Base-by-base conservation (phyloP, 2,113 vertebrate species). In the Stigmatopora nigra region DNA sequence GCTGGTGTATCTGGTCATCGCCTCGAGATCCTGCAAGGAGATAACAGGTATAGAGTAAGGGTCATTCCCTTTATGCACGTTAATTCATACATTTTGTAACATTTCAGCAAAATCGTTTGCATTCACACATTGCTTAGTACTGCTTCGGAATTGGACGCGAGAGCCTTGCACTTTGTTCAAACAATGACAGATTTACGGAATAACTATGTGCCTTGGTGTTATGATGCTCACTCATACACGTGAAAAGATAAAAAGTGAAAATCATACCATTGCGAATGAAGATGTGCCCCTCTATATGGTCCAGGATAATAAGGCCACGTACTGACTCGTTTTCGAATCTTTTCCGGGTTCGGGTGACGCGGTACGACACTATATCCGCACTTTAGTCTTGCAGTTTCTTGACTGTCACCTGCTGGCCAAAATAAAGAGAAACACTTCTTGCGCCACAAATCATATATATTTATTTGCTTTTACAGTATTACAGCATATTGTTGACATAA, bases 1-100 rank as follows among this genome's bases (percentile, higher is more conserved):
- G 82, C 97, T 98, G 75, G 96, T 99, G 82, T 98, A 99, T 80
- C 97, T 90, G 81, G 93, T 98, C 96, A 99, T 99, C 10, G 96
- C 93, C 84, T 99, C 97, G 41, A 99, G 91, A 90, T 99, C 97
- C 97, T 99, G 84, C 19, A 79, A 49, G 10, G 67, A 31, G 55
- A 65, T 7, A 19, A 68, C 3, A 9, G 3, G 4, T 0, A 35
- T 36, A 31, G 38, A 10, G 3, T 19, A 2, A 41, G 5, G n/a
- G 11, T 19, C 5, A 7, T 41, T 1, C 7, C 9, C 1, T 41
- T 41, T 8, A 7, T 41, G 38, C 17, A 22, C 17, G 13, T 10
- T 44, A 13, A 20, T 19, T 17, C 5, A 20, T 44, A 5, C 58
- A 60, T 7, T 5, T 1, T 55, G 9, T 1, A 22, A 13, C 45